Base-by-base conservation (phyloP, 1,140 invertebrate species). In the Meteorus sp. region DNA sequence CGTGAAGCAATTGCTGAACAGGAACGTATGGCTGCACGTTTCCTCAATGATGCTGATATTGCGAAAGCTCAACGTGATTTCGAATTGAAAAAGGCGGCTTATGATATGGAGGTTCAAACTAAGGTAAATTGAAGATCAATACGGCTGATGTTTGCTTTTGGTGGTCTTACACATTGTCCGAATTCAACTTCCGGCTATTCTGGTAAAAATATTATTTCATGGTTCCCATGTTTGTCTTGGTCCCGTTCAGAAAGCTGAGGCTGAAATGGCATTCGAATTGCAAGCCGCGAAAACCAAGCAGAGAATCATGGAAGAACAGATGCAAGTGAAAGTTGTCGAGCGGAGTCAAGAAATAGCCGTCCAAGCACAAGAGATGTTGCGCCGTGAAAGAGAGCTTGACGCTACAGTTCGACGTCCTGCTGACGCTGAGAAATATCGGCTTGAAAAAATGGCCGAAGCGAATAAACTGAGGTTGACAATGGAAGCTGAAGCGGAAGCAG, bases 261-360 rank as follows among this genome's bases (percentile, higher is more conserved):
- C 95, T 15, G 94, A 98, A 74, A 87, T 98, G 85, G 94, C 95
- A 1, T 97, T 93, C 74, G 91, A 95, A 68, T 77, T 97, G 43
- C 91, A 97, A 86, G 94, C 94, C 20, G 95, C 95, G 0, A 97
- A 97, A 78, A 97, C 94, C 0, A 94, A 95, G 65, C 95, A 97
- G 74, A 85, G 91, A 59, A 97, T 98, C 65, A 95, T 95, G 80
- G 95, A 98, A 70, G 95, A 98, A 76, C 89, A 97, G 72, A 97
- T 97, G 94, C 93, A 97, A 78, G 93, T 97, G 25, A 89, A 89
- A 64, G 94, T 98, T 0, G 90, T 97, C 19, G 95, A 98, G 80
- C 85, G 95, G 43, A 88, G 89, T 7, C 94, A 97, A 76, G 91
- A 96, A 80, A 97, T 97, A 69, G 85, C 86, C 25, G 91, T 95